These are phyloP conservation scores for Drosophila simulans DNA, from an alignment of 1,140 invertebrate genomes.

Conservation along the genomic window DNA sequence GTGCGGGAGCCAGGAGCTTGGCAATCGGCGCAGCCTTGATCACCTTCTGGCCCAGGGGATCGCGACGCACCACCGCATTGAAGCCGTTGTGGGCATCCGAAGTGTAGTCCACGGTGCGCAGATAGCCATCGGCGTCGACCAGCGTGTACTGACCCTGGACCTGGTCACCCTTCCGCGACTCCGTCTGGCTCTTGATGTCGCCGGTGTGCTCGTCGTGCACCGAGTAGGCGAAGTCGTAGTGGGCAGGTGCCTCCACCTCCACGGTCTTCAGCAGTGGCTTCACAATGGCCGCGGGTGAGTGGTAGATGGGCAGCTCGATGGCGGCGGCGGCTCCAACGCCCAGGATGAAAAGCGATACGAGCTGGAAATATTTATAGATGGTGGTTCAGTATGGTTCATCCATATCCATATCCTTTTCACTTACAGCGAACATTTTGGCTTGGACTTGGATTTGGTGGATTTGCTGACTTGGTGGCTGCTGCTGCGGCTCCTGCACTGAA, in stretches of 20 bases:
- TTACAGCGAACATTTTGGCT: slow-evolving; percentile 78
- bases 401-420: slow-evolving; percentile 17
- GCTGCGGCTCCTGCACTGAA: slow-evolving; percentile 76
- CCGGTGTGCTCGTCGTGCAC: slow-evolving; percentile 86
- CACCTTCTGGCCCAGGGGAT: slow-evolving; percentile 83
- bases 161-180: slow-evolving; percentile 86
- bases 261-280: slow-evolving; percentile 85
- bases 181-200: slow-evolving; percentile 86
- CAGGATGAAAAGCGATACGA: slow-evolving; percentile 70
- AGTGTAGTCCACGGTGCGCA: slow-evolving; percentile 88
- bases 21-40: slow-evolving; percentile 82
- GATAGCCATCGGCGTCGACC: slow-evolving; percentile 87
- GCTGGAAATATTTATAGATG: slow-evolving; percentile 32
- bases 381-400: neutral
- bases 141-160: slow-evolving; percentile 87
- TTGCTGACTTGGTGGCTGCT: slow-evolving; percentile 48
- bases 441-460: slow-evolving; percentile 31
- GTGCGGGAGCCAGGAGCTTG: slow-evolving; percentile 44
- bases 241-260: slow-evolving; percentile 86
- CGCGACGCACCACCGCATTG: slow-evolving; percentile 85
- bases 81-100: slow-evolving; percentile 86
- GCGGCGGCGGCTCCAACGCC: slow-evolving; percentile 70
- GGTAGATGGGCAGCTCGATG: slow-evolving; percentile 71
- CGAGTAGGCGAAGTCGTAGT: slow-evolving; percentile 86
- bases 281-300: slow-evolving; percentile 50